Base-by-base conservation (phyloP, 2,113 vertebrate species). In the Gymnogyps californianus region DNA sequence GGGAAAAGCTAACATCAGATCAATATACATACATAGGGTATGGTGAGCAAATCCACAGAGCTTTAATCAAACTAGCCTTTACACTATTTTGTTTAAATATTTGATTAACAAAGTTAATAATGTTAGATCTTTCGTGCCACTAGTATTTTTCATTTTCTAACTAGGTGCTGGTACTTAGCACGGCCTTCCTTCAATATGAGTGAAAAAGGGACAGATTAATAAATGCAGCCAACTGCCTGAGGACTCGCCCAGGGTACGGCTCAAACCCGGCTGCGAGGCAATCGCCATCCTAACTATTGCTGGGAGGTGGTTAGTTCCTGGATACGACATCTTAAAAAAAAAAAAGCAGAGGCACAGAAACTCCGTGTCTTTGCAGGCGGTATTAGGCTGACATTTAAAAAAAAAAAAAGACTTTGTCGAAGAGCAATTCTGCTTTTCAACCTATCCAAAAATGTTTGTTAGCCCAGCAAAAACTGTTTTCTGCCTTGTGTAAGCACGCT, bases 161-260 rank as follows among this genome's bases (percentile, higher is more conserved):
- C 20, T 19, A 47, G 51, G 38, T 34, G 36, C 34, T n/a, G 46
- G 19, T 55, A 61, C 61, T 71, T 29, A 10, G 7, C 19, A 9
- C 0, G 2, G 64, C 28, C 20, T 36, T 42, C 55, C 49, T 77
- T 74, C 62, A 20, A 2, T 2, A 9, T 0, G 1, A 92, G 28
- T 4, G 42, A 47, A 77, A 81, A 66, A 40, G 22, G 42, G 83
- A 64, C 20, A 34, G 61, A 32, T n/a, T 42, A 47, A 70, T 19
- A 76, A 93, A 40, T 3, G 26, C 32, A 80, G 58, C 11, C 29
- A 21, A 26, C 32, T 32, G 58, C 66, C 62, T 44, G 40, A 83
- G 44, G 31, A 52, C 47, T 83, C 7, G 0, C 40, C 13, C 36
- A 52, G 71, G 44, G 47, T 14, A 29, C 1, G 2, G 44, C 54